Base-by-base conservation (phyloP, 2,113 vertebrate species). In the Saimiri boliviensis region DNA sequence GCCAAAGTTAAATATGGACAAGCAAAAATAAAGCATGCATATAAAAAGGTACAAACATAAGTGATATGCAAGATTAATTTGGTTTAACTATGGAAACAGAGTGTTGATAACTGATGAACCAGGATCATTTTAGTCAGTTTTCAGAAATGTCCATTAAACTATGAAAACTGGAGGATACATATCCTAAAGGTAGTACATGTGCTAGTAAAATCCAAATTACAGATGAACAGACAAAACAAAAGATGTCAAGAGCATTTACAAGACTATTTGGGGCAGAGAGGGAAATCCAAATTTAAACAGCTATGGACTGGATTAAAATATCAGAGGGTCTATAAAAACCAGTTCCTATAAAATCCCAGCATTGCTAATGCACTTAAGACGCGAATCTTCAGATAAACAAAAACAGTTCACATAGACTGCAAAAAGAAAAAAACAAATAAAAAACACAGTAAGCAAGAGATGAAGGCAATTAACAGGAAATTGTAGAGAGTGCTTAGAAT, bases 361-460 rank as follows among this genome's bases (percentile, higher is more conserved):
- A 27, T 8, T 56, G 35, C 68, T 89, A 83, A 3, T 14, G 74
- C 4, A 89, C 27, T 76, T 54, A 79, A 89, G 79, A 81, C 4
- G 93, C 32, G 93, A 93, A 91, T 89, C 42, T 91, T 94, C 25
- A 88, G 54, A 30, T 91, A 94, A 94, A 95, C 37, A 95, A 93
- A 94, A 86, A 68, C 49, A 93, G 32, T 91, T 93, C n/a, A 79
- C 17, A 86, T 5, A 80, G 49, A 11, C 52, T 94, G 37, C 37
- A 89, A 94, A 14, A 76, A 92, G 35, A 70, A 96, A 86, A 52
- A 49, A 16, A 30, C 27, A 63, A 63, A 54, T n/a, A 91, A 85
- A 85, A 56, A 77, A 89, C 20, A 86, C 86, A 37, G 49, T 35
- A 93, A 88, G 40, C 45, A 49, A 93, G 71, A 94, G 63, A 83